Evolutionary conservation across 2,888 invertebrate species (phyloP), one percentile per base, ranked within the genome.

Genomic region (Argynnis bischoffii): DNA sequence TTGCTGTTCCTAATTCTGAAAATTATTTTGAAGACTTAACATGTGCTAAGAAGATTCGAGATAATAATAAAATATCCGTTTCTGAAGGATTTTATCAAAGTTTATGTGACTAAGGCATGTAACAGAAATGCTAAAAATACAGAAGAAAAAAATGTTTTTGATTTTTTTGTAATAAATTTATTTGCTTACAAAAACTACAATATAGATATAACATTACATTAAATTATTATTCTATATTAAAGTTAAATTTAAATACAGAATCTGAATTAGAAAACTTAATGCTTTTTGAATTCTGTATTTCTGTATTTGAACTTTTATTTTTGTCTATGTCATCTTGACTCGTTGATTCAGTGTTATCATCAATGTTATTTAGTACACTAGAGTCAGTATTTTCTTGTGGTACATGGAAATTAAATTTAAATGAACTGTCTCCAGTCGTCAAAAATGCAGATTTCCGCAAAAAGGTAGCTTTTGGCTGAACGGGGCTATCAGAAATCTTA

Each of bases 211-310:
- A 5, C 50, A 35, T 48, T 51, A 59, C 18, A 55, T 51, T 46
- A 48, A 53, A 55, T 55, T 67, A 69, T 66, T 73, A 75, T 64
- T 85, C 79, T 76, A 86, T 77, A 81, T 84, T 78, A 88, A 96
- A 96, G 87, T 95, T 95, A 88, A 96, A 96, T 81, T 93, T 94
- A 86, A 96, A 96, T 67, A 87, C 89, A 70, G 93, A 90, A 72
- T 89, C 90, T 26, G 94, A 87, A 72, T 87, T 86, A 66, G 82
- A 79, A 82, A 93, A 93, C 78, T 87, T 87, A 72, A 86, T 87
- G 21, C 76, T 78, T 65, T 69, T 84, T 81, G 67, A 76, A 66
- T 74, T 75, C 75, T 69, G 72, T 74, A 55, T 78, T 75, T 72
- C 57, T 61, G 65, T 46, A 56, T 63, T 57, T 63, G 53, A 55